Percentiles rank a stretch among this genome's conserved stretches.
These are phyloP conservation scores for Uropsilus gracilis DNA, from an alignment of 2,113 vertebrate species.

Conservation along the genomic window DNA sequence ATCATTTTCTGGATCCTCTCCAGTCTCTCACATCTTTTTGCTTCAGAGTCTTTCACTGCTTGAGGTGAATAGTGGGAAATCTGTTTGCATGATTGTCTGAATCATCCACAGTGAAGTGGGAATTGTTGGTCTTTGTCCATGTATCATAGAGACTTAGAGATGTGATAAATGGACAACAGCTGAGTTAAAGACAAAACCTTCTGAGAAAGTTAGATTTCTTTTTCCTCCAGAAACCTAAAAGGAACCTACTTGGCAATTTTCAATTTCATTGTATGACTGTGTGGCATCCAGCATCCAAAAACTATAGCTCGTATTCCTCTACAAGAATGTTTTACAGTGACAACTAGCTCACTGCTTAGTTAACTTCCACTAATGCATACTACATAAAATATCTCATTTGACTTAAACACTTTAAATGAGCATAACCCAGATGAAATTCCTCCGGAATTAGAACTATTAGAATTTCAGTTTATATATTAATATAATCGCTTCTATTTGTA, in stretches of 20 bases:
- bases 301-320: slow-evolving; percentile 3
- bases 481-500: background rate
- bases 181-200: slow-evolving; percentile 15
- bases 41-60: background rate
- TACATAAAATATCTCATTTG: background rate
- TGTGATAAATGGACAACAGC: background rate
- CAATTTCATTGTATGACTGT: background rate
- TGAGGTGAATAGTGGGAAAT: background rate
- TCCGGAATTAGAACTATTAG: background rate
- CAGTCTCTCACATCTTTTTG: background rate
- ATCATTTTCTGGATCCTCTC: background rate
- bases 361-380: slow-evolving; percentile 25
- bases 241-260: background rate
- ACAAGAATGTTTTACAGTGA: slow-evolving; percentile 2
- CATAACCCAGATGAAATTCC: background rate
- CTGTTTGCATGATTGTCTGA: slow-evolving; percentile 8
- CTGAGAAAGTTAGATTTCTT: background rate
- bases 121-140: slow-evolving; percentile 4
- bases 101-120: background rate
- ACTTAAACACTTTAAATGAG: background rate
- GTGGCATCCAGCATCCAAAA: background rate
- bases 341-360: background rate
- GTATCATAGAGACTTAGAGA: background rate
- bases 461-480: slow-evolving; percentile 37
- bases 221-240: slow-evolving; percentile 32